These are phyloP conservation scores for Brachyhypopomus gauderio DNA, from an alignment of 2,113 vertebrate species.

Conservation along the genomic window DNA sequence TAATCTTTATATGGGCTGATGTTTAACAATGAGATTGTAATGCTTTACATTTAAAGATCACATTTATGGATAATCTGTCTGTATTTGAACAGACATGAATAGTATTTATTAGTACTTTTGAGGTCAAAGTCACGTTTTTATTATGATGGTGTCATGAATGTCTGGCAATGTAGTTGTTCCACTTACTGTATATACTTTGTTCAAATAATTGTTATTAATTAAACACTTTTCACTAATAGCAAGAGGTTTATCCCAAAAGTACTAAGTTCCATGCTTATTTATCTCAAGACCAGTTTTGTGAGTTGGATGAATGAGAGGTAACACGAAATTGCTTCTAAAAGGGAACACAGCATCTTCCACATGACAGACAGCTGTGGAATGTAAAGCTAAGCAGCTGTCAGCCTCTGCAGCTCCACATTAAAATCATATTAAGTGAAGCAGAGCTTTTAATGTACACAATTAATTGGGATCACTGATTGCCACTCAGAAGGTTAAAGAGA, in stretches of 20 bases:
- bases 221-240: background rate
- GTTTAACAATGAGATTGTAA: background rate
- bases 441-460: slow-evolving; percentile 47
- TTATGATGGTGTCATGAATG: slow-evolving; percentile 4
- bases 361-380: slow-evolving; percentile 31
- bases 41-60: background rate
- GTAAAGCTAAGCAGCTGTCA: slow-evolving; percentile 27
- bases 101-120: background rate
- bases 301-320: background rate
- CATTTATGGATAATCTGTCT: background rate
- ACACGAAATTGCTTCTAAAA: background rate
- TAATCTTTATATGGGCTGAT: background rate
- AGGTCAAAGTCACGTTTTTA: background rate
- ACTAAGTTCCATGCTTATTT: background rate
- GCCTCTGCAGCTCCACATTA: slow-evolving; percentile 43
- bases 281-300: too few relatives aligned
- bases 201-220: background rate
- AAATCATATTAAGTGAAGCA: slow-evolving; percentile 35
- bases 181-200: background rate
- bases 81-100: too few relatives aligned
- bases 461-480: slow-evolving; percentile 45
- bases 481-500: slow-evolving; percentile 40
- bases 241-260: background rate
- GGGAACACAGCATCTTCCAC: background rate
- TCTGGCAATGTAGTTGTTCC: background rate